Evolutionary conservation across 1,140 invertebrate species (phyloP).

Genomic region (Diabrotica virgifera): DNA sequence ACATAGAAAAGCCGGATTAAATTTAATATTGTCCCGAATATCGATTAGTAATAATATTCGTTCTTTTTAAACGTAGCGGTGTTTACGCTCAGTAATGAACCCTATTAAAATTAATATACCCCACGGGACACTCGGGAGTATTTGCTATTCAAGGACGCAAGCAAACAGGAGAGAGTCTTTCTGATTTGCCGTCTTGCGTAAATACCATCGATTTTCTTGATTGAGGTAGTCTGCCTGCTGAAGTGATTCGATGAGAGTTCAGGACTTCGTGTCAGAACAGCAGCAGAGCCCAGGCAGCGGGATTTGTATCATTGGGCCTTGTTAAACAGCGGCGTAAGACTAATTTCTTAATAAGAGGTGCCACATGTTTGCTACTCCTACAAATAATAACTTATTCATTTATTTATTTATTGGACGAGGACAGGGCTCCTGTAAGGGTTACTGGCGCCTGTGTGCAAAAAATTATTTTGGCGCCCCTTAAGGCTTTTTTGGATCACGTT

Average conservation of each 20-base stretch:
- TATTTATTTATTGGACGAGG: too few relatives aligned
- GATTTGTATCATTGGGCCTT: neutral
- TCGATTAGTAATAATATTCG: too few relatives aligned
- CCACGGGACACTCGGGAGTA: neutral
- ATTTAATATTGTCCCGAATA: too few relatives aligned
- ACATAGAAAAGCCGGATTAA: too few relatives aligned
- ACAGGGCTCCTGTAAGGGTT: too few relatives aligned
- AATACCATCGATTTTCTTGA: constrained; percentile 12
- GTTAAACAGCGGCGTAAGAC: too few relatives aligned
- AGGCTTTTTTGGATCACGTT: too few relatives aligned
- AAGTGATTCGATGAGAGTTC: neutral
- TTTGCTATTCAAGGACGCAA: constrained; percentile 3
- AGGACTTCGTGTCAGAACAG: neutral
- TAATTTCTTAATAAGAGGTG: neutral
- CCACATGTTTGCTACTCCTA: neutral
- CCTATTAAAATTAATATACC: neutral
- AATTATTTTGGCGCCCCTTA: too few relatives aligned
- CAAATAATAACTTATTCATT: too few relatives aligned
- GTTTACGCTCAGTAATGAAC: neutral
- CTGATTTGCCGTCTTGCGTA: neutral
- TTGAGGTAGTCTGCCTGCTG: constrained; percentile 3
- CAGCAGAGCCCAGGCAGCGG: too few relatives aligned
- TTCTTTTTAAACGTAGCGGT: neutral
- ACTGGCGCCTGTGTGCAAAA: too few relatives aligned
- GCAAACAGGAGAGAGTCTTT: neutral